phyloP scores from a whole-genome alignment of 2,113 vertebrate genomes.

The Lepus timidus region DNA sequence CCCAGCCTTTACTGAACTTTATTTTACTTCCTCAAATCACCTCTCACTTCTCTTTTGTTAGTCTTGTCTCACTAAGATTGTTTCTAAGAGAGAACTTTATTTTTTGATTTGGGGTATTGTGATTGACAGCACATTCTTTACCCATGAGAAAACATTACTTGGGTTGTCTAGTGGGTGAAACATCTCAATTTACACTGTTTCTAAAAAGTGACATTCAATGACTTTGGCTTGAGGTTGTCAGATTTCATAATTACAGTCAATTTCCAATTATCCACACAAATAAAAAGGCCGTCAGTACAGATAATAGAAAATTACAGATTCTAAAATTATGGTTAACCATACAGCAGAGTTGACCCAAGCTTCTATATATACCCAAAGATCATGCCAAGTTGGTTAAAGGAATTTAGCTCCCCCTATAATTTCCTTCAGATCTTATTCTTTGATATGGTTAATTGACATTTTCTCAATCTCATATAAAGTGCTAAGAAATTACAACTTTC shows the following conservation, averaged over 20 bases:
- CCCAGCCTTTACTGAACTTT: constrained; percentile 70
- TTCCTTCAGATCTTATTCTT: constrained; percentile 52
- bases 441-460: constrained; percentile 54
- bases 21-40: constrained; percentile 86
- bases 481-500: constrained; percentile 24
- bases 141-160: constrained; percentile 1
- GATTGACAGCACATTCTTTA: constrained; percentile 58
- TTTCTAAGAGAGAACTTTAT: constrained; percentile 65
- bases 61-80: background rate
- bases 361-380: constrained; percentile 30
- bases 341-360: background rate
- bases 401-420: constrained; percentile 42
- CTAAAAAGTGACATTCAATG: background rate
- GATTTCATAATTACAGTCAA: constrained; percentile 61
- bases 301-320: constrained; percentile 43
- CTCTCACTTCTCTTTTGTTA: constrained; percentile 84
- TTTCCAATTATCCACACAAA: constrained; percentile 69
- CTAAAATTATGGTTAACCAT: constrained; percentile 57
- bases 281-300: background rate
- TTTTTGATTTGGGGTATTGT: background rate
- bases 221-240: constrained; percentile 49
- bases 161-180: constrained; percentile 10
- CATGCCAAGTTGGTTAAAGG: constrained; percentile 44
- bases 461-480: background rate
- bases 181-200: constrained; percentile 49